Conservation (phyloP, 2,888 invertebrate species). For the Syritta pipiens region DNA sequence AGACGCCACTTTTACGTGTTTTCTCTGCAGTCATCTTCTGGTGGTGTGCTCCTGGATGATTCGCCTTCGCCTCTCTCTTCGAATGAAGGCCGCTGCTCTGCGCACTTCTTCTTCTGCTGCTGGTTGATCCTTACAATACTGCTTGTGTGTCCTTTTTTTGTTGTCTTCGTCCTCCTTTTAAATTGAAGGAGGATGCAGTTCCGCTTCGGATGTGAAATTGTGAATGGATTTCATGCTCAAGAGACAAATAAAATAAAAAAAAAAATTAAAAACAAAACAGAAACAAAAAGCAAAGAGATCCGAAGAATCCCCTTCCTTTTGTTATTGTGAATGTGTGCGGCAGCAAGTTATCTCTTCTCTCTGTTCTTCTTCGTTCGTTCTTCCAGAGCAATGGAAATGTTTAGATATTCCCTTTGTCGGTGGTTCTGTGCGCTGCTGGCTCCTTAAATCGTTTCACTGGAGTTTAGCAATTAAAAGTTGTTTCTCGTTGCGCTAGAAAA, state of each 20-base stretch:
- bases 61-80: background rate
- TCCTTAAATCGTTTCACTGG: slow-evolving; percentile 21
- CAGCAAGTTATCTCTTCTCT: slow-evolving; percentile 9
- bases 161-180: slow-evolving; percentile 20
- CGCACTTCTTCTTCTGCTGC: slow-evolving; percentile 26
- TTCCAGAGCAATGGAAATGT: slow-evolving; percentile 9
- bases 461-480: slow-evolving; percentile 52
- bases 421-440: background rate
- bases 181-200: slow-evolving; percentile 53
- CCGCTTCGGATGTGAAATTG: slow-evolving; percentile 56
- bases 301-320: slow-evolving; percentile 17
- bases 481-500: slow-evolving; percentile 50
- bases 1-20: slow-evolving; percentile 66
- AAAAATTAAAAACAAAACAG: too few relatives aligned
- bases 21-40: slow-evolving; percentile 68
- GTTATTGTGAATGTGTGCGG: slow-evolving; percentile 2
- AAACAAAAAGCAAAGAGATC: too few relatives aligned
- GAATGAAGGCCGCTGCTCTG: slow-evolving; percentile 28
- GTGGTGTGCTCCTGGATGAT: background rate
- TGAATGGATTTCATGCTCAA: slow-evolving; percentile 65
- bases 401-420: slow-evolving; percentile 21
- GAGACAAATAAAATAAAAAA: slow-evolving; percentile 46
- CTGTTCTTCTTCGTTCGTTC: background rate
- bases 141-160: slow-evolving; percentile 15
- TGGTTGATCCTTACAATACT: slow-evolving; percentile 23